Percentiles rank a stretch among this genome's conserved stretches.
phyloP scores from a whole-genome alignment of 2,797 vertebrate species.

The Lerista edwardsae region DNA sequence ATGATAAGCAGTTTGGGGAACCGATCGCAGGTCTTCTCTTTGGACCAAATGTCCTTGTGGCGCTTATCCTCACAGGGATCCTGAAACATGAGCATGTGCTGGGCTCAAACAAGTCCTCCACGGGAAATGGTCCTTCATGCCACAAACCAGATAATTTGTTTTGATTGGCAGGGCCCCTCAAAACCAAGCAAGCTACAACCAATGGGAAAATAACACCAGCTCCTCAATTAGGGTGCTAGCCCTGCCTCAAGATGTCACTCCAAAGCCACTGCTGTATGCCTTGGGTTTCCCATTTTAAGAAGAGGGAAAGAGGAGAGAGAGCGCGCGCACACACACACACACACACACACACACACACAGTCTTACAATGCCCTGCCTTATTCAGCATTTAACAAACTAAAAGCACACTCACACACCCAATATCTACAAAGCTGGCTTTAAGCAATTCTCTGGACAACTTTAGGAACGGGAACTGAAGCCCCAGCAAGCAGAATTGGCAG shows the following conservation, averaged over 20 bases:
- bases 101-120: slow-evolving; percentile 1
- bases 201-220: not conserved
- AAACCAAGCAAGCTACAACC: not conserved
- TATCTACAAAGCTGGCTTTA: too few species aligned
- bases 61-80: slow-evolving; percentile 99
- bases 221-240: not conserved
- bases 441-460: too few species aligned
- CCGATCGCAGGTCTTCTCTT: slow-evolving; percentile 98
- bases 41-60: slow-evolving; percentile 99
- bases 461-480: too few species aligned
- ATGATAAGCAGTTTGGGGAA: slow-evolving; percentile 98
- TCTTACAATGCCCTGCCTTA: not conserved
- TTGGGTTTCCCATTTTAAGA: not conserved
- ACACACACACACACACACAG: too few species aligned
- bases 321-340: too few species aligned
- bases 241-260: not conserved
- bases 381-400: not conserved
- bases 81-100: slow-evolving; percentile 71
- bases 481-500: too few species aligned
- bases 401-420: not conserved
- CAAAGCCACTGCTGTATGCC: not conserved
- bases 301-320: not conserved
- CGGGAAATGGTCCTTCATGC: not conserved
- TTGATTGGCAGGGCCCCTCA: not conserved
- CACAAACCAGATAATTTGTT: not conserved